Evolutionary conservation across 2,797 vertebrate genomes (phyloP).

Genomic region (Diplodus puntazzo): DNA sequence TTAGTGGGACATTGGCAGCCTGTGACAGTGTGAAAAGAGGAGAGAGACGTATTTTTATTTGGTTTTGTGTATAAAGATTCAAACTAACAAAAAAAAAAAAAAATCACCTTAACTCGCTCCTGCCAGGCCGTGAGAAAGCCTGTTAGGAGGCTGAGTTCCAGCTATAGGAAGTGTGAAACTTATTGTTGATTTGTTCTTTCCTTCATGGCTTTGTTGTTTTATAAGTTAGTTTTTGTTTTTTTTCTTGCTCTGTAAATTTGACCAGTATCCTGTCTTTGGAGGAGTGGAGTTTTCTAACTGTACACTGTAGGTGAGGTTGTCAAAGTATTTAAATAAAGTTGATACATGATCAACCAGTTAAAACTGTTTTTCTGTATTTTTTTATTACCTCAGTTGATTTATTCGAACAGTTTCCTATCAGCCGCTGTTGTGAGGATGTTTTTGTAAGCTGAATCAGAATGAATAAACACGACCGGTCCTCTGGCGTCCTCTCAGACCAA

Average conservation of each 20-base stretch:
- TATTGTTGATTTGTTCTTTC: constrained; percentile 45
- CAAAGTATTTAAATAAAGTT: constrained; percentile 88
- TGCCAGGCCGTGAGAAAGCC: constrained; percentile 32
- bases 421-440: not conserved
- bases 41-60: constrained; percentile 58
- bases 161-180: constrained; percentile 31
- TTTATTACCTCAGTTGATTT: not conserved
- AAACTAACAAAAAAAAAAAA: constrained; percentile 44
- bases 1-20: constrained; percentile 62
- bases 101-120: constrained; percentile 22
- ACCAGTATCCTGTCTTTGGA: constrained; percentile 72
- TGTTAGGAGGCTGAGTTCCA: constrained; percentile 43
- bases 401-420: not conserved
- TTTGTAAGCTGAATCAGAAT: not conserved
- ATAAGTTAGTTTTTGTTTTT: constrained; percentile 73
- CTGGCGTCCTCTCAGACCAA: not conserved
- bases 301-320: constrained; percentile 85
- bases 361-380: not conserved
- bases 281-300: constrained; percentile 84
- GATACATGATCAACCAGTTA: constrained; percentile 70
- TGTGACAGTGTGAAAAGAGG: constrained; percentile 49
- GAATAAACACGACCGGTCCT: not conserved
- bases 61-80: constrained; percentile 54
- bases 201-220: constrained; percentile 66
- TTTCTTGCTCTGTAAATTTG: constrained; percentile 78